These are phyloP conservation scores for Aphelocoma californica DNA, from an alignment of 2,797 vertebrate species.

Conservation along the genomic window DNA sequence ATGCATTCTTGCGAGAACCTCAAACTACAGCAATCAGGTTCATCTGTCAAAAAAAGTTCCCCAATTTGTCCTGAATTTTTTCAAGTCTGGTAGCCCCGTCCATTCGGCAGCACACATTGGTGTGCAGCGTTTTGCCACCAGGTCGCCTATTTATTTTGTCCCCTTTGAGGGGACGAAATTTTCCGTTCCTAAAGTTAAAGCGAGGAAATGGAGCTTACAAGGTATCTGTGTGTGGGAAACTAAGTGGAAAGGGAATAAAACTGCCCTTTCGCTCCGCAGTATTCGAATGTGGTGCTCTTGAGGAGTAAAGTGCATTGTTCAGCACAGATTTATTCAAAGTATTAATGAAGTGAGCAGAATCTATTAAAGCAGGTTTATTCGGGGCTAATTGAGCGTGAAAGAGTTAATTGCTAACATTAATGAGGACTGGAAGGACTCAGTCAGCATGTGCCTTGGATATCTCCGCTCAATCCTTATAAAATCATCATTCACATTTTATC, in stretches of 20 bases:
- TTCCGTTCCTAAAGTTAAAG: not conserved
- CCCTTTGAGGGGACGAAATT: not conserved
- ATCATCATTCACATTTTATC: constrained; percentile 61
- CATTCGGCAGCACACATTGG: not conserved
- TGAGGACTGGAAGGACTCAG: constrained; percentile 61
- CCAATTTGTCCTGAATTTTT: not conserved
- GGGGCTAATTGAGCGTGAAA: constrained; percentile 74
- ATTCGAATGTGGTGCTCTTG: not conserved
- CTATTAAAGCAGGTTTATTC: constrained; percentile 73
- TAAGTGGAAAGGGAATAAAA: constrained; percentile 17
- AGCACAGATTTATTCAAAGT: constrained; percentile 9
- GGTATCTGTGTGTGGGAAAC: constrained; percentile 6
- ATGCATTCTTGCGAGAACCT: not conserved
- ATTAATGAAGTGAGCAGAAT: constrained; percentile 73
- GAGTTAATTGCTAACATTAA: constrained; percentile 75
- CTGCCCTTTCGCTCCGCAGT: not conserved
- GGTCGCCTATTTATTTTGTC: not conserved
- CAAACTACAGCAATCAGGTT: constrained; percentile 12
- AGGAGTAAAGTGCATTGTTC: constrained; percentile 14
- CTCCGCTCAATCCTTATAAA: constrained; percentile 58
- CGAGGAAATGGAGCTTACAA: not conserved
- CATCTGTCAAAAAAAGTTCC: constrained; percentile 8
- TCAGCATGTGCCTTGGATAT: constrained; percentile 42
- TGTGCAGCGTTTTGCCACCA: not conserved
- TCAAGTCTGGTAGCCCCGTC: not conserved